Evolutionary conservation across 2,797 vertebrate species (phyloP).

Genomic region (Mus spretus): DNA sequence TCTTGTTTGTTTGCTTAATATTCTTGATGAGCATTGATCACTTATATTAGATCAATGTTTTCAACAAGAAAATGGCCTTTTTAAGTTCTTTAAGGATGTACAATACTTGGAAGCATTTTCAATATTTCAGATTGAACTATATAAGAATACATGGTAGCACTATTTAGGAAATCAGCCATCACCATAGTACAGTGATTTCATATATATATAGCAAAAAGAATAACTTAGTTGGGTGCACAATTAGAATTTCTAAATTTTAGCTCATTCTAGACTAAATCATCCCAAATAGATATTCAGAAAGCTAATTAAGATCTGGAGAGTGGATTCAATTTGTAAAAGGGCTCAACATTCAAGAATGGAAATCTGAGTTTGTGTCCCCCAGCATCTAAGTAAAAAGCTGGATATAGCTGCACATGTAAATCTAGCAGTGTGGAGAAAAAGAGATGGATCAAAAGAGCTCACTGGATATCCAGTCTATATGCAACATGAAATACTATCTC

Average conservation of each 20-base stretch:
- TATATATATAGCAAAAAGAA: neutral
- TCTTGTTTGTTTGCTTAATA: constrained; percentile 26
- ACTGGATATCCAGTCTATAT: neutral
- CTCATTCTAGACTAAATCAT: neutral
- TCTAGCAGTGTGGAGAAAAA: neutral
- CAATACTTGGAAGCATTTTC: neutral
- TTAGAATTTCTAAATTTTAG: neutral
- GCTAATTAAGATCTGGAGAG: neutral
- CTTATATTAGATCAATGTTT: neutral
- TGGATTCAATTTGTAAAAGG: no score
- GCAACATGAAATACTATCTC: neutral
- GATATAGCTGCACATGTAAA: neutral
- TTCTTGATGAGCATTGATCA: neutral
- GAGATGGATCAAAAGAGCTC: neutral
- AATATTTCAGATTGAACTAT: neutral
- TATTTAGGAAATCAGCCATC: neutral
- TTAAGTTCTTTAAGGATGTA: neutral
- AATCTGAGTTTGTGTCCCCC: neutral
- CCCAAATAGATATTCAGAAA: neutral
- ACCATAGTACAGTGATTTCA: neutral
- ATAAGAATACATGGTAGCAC: neutral
- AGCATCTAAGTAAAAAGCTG: neutral
- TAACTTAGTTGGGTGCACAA: neutral
- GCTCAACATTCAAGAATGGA: neutral
- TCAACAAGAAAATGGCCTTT: neutral